Evolutionary conservation across 1,140 invertebrate genomes (phyloP).

Genomic region (Parasteatoda tepidariorum): DNA sequence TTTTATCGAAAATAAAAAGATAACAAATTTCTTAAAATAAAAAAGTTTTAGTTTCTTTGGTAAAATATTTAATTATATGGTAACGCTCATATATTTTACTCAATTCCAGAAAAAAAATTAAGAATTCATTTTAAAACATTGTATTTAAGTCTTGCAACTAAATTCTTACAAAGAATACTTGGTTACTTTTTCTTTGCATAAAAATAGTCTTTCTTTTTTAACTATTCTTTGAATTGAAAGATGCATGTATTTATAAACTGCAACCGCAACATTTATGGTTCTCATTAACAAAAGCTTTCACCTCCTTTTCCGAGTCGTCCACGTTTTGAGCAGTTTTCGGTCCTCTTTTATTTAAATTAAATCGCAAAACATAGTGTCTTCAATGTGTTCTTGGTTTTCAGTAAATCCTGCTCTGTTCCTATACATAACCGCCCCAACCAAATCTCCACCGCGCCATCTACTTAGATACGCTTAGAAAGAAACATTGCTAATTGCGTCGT

Average conservation of each 20-base stretch:
- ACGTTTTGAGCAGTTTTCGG: conserved; percentile 17
- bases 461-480: conserved; percentile 4
- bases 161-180: too few relatives aligned
- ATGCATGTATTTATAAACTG: conserved; percentile 5
- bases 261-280: conserved; percentile 1
- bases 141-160: too few relatives aligned
- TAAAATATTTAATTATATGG: too few relatives aligned
- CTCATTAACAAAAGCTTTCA: conserved; percentile 33
- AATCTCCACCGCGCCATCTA: background rate
- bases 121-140: too few relatives aligned
- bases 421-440: background rate
- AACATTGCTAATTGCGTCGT: conserved; percentile 42
- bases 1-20: too few relatives aligned
- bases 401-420: conserved; percentile 20
- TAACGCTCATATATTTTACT: too few relatives aligned
- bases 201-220: too few relatives aligned
- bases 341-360: conserved; percentile 47
- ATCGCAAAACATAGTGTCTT: conserved; percentile 17
- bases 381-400: conserved; percentile 7
- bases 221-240: too few relatives aligned
- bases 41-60: too few relatives aligned
- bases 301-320: conserved; percentile 33
- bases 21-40: too few relatives aligned
- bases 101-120: too few relatives aligned
- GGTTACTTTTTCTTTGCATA: too few relatives aligned